Conservation (phyloP, 2,888 invertebrate species). For the Chymomyza caudatula region DNA sequence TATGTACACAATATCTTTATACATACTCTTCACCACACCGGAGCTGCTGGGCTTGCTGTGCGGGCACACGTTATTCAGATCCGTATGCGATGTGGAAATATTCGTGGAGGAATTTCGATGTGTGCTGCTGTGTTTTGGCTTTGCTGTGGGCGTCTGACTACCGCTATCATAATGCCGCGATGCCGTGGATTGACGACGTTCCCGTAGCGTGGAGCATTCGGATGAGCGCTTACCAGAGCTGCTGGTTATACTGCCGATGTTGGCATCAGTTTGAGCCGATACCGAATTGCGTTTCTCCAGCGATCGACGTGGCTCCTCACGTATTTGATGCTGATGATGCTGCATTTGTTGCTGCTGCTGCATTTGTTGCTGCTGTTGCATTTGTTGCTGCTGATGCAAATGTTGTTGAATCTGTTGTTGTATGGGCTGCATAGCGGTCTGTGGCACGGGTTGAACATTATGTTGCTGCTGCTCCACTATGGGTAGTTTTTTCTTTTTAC, state of each 20-base stretch:
- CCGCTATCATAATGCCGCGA: constrained; percentile 73
- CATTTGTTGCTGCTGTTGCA: constrained; percentile 53
- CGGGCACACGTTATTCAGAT: constrained; percentile 77
- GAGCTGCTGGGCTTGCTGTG: constrained; percentile 73
- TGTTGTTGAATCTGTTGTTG: constrained; percentile 48
- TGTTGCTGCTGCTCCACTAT: constrained; percentile 40
- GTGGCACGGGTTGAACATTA: constrained; percentile 36
- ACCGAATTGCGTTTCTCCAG: constrained; percentile 76
- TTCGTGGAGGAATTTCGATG: constrained; percentile 76
- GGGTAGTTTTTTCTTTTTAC: constrained; percentile 66
- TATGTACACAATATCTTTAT: no score
- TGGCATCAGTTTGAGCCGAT: constrained; percentile 76
- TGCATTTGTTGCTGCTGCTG: constrained; percentile 66
- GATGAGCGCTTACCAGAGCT: constrained; percentile 64
- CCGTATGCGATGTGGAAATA: constrained; percentile 76
- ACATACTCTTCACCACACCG: constrained; percentile 71
- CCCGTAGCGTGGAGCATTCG: constrained; percentile 64
- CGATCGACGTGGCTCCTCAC: constrained; percentile 32
- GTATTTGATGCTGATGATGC: constrained; percentile 58
- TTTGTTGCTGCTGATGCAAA: constrained; percentile 43
- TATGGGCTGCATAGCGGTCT: constrained; percentile 37
- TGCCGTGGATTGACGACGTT: constrained; percentile 72
- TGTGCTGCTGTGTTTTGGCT: constrained; percentile 70
- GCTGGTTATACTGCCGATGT: constrained; percentile 67
- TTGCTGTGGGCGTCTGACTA: constrained; percentile 73